Conservation (phyloP, 2,797 vertebrate genomes). For the Lindbergichthys nudifrons region DNA sequence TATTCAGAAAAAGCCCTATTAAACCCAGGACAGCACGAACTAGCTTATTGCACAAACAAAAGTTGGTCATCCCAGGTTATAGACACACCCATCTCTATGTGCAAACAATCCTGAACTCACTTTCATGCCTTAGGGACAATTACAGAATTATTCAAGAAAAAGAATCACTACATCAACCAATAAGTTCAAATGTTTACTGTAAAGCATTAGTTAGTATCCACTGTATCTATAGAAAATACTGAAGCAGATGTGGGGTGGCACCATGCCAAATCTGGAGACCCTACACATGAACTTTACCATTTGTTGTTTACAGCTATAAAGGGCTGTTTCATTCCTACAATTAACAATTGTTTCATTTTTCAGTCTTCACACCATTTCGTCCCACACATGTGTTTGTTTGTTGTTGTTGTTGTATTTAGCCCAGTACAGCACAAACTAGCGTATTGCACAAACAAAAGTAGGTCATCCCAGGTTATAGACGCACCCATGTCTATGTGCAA, state of each 20-base stretch:
- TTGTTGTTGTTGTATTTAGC: slow-evolving; percentile 20
- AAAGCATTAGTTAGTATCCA: slow-evolving; percentile 15
- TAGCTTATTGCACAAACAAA: slow-evolving; percentile 6
- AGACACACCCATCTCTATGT: background rate
- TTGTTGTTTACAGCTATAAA: slow-evolving; percentile 20
- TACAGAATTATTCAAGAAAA: slow-evolving; percentile 3
- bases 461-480: slow-evolving; percentile 14
- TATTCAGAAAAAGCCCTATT: slow-evolving; percentile 37
- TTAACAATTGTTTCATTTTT: background rate
- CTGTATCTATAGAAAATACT: slow-evolving; percentile 13
- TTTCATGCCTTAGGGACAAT: background rate
- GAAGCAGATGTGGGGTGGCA: slow-evolving; percentile 52
- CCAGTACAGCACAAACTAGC: slow-evolving; percentile 41
- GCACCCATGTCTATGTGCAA: background rate
- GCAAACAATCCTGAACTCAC: slow-evolving; percentile 4
- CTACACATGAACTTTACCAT: slow-evolving; percentile 44
- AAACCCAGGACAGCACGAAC: slow-evolving; percentile 46
- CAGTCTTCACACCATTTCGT: background rate
- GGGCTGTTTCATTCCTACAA: background rate
- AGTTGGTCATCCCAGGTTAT: slow-evolving; percentile 17
- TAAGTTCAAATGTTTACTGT: background rate
- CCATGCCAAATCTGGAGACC: slow-evolving; percentile 34
- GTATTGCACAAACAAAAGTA: slow-evolving; percentile 5
- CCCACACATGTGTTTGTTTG: background rate
- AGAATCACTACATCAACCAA: slow-evolving; percentile 2